phyloP scores from a whole-genome alignment of 53 echinoderm and acorn worm species.

The Echinarachnius parma region DNA sequence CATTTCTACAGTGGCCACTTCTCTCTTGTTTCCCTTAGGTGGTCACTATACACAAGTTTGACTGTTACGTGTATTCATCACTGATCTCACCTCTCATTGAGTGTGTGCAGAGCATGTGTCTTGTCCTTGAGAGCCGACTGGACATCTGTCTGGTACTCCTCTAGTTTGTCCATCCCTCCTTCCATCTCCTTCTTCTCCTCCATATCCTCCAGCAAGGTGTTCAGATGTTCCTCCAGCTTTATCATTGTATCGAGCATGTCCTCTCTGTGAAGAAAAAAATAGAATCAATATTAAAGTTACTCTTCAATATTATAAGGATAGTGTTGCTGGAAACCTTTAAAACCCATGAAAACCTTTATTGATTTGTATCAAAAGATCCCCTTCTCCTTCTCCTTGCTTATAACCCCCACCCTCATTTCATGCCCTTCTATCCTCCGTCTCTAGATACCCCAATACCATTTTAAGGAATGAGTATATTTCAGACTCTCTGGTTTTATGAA shows the following conservation, averaged over 20 bases:
- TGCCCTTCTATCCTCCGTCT: too few species aligned
- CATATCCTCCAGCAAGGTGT: conserved; percentile 57
- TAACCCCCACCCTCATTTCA: too few species aligned
- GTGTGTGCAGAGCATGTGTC: conserved; percentile 67
- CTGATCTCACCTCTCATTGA: conserved; percentile 66
- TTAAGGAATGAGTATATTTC: neutral
- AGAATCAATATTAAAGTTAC: neutral
- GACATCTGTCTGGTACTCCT: conserved; percentile 25
- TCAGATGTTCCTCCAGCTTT: conserved; percentile 70
- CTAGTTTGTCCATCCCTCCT: neutral
- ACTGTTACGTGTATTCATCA: too few species aligned
- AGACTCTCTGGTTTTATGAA: neutral
- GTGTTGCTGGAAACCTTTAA: too few species aligned
- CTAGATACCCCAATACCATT: neutral
- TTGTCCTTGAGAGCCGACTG: conserved; percentile 76
- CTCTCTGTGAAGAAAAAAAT: conserved; percentile 50
- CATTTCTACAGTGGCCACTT: too few species aligned
- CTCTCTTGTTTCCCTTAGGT: too few species aligned
- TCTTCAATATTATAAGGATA: too few species aligned
- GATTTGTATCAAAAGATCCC: too few species aligned
- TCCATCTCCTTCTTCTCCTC: conserved; percentile 44
- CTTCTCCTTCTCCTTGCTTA: too few species aligned
- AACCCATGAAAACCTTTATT: too few species aligned
- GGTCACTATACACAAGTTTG: too few species aligned
- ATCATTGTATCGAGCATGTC: conserved; percentile 71